phyloP scores from a whole-genome alignment of 2,113 vertebrate genomes.

The Gobio gobio region DNA sequence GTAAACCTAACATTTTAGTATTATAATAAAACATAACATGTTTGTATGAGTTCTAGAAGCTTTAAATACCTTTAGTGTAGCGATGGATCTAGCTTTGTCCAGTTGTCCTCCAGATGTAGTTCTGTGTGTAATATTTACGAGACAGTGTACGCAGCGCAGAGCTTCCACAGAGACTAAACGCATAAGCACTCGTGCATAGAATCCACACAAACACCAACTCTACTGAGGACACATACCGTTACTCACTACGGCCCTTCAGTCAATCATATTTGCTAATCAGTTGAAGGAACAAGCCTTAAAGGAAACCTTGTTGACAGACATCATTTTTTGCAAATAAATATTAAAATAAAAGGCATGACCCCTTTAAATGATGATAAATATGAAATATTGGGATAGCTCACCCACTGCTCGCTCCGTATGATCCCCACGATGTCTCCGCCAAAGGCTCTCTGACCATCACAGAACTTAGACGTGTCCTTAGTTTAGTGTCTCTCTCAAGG shows the following conservation, averaged over 20 bases:
- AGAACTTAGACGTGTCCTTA: background rate
- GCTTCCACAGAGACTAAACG: too few species aligned
- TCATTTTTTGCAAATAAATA: background rate
- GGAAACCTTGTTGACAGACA: background rate
- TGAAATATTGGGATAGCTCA: background rate
- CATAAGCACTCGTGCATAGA: background rate
- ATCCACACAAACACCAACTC: background rate
- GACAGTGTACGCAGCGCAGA: too few species aligned
- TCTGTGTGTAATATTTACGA: too few species aligned
- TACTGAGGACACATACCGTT: background rate
- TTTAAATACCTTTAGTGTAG: too few species aligned
- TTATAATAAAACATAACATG: background rate
- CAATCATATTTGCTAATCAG: background rate
- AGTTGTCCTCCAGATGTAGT: background rate
- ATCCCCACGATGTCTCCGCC: conserved; percentile 14
- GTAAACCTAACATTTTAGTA: background rate
- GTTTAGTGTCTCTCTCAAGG: conserved; percentile 28
- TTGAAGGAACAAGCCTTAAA: background rate
- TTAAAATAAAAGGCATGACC: background rate
- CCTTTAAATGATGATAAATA: background rate
- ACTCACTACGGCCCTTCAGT: background rate
- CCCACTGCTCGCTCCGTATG: background rate
- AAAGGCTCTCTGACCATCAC: background rate
- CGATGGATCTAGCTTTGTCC: background rate
- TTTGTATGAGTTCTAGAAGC: too few species aligned